Evolutionary conservation across 2,888 invertebrate genomes (phyloP), one percentile per base, ranked within the genome.

Genomic region (Platycheirus albimanus): DNA sequence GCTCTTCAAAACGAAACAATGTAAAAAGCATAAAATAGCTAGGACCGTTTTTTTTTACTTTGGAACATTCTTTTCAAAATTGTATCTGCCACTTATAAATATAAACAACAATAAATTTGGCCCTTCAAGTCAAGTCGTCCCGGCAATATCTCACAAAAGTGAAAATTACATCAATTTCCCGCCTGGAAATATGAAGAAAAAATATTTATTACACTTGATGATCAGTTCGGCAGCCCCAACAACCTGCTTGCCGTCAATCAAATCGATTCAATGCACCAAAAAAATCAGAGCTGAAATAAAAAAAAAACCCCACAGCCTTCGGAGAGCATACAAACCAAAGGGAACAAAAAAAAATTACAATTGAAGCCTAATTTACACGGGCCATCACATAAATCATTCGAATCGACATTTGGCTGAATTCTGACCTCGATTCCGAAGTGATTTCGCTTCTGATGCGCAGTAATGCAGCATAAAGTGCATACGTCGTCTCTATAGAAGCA

Each of bases 331-430:
- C 36, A 11, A 33, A 36, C n/a, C 15, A 52, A 52, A 30, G 30
- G 8, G 20, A 38, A 19, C 15, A 52, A 33, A 17, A 52, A n/a
- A n/a, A n/a, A n/a, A n/a, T n/a, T 28, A 56, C 45, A 56, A 51
- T 54, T 49, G 52, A 17, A 45, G 77, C 78, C 78, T 74, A 83
- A 83, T 83, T 78, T 74, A 45, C 72, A 43, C 36, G 10, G 20
- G 64, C 45, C 69, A 63, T 69, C 69, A 63, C 56, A 78, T 83
- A 83, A 83, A 83, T 83, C 83, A 83, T 64, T 83, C 56, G 69
- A 83, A 78, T 83, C 78, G 78, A 74, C 78, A 78, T 74, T 78
- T 49, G 43, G 69, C 52, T 72, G 69, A 78, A 52, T 83, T 64
- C 28, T 78, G 77, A 83, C 83, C 83, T 83, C 83, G 72, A 78